These are phyloP conservation scores for Gymnoscopelus microlampas DNA, from an alignment of 2,797 vertebrate species.

Conservation along the genomic window DNA sequence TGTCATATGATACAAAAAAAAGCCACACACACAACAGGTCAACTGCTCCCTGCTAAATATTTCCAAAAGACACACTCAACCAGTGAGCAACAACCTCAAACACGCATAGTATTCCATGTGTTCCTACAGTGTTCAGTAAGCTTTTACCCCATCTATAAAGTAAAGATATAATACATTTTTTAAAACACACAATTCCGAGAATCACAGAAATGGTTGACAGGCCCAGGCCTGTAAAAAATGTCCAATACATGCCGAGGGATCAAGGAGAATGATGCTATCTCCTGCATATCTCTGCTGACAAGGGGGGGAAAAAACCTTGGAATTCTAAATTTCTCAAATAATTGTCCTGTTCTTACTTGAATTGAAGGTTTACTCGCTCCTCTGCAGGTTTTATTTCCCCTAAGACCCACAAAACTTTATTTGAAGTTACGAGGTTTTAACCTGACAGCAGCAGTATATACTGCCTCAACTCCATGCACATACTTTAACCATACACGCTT, in stretches of 20 bases:
- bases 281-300: slow-evolving; percentile 8
- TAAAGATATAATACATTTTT: slow-evolving; percentile 34
- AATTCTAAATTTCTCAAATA: neutral
- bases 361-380: neutral
- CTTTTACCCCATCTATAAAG: slow-evolving; percentile 41
- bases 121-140: slow-evolving; percentile 60
- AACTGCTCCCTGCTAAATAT: slow-evolving; percentile 47
- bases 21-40: slow-evolving; percentile 34
- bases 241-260: slow-evolving; percentile 18
- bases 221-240: slow-evolving; percentile 22
- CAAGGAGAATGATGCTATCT: slow-evolving; percentile 3
- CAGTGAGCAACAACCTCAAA: slow-evolving; percentile 76
- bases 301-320: neutral
- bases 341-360: slow-evolving; percentile 8
- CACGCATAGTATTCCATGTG: slow-evolving; percentile 39
- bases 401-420: slow-evolving; percentile 3
- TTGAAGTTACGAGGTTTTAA: slow-evolving; percentile 22
- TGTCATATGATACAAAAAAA: slow-evolving; percentile 34
- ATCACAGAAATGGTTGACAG: slow-evolving; percentile 18
- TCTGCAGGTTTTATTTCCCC: slow-evolving; percentile 16
- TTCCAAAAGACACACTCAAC: slow-evolving; percentile 73
- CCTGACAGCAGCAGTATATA: slow-evolving; percentile 26
- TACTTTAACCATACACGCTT: slow-evolving; percentile 51
- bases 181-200: slow-evolving; percentile 31
- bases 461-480: slow-evolving; percentile 50